phyloP scores from a whole-genome alignment of 2,888 invertebrate genomes.

The Cheilosia scutellata region DNA sequence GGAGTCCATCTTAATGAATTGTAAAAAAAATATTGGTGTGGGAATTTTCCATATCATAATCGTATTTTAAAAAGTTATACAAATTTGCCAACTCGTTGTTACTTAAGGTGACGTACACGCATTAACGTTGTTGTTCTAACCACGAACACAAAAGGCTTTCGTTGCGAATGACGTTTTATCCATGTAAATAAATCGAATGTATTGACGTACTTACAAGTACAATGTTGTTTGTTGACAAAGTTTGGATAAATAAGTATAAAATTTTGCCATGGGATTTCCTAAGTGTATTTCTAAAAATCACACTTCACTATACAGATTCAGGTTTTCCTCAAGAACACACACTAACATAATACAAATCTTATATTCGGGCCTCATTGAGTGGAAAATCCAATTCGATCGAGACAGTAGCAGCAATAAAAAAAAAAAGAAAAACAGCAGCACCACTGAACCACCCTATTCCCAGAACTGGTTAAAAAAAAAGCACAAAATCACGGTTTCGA shows the following conservation, averaged over 20 bases:
- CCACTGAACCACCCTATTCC: constrained; percentile 36
- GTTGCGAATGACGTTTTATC: constrained; percentile 3
- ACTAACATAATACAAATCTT: not conserved
- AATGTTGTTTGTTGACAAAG: not conserved
- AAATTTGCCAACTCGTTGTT: too few species aligned
- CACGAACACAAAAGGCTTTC: not conserved
- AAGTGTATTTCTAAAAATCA: too few species aligned
- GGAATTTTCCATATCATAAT: constrained; percentile 36
- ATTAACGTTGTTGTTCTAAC: not conserved
- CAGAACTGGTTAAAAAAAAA: constrained; percentile 55
- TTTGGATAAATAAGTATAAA: too few species aligned
- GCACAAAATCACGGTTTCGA: constrained; percentile 64
- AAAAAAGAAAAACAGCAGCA: constrained; percentile 37
- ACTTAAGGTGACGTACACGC: not conserved
- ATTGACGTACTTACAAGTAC: not conserved
- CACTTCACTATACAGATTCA: too few species aligned
- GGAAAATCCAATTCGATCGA: constrained; percentile 58
- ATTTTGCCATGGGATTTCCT: not conserved
- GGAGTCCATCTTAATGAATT: constrained; percentile 4
- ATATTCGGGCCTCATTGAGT: constrained; percentile 30
- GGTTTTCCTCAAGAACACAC: too few species aligned
- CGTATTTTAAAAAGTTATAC: not conserved
- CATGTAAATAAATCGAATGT: not conserved
- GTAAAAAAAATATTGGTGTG: constrained; percentile 37
- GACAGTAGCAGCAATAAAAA: constrained; percentile 65